Evolutionary conservation across 2,797 vertebrate genomes (phyloP).

Genomic region (Labroides dimidiatus): DNA sequence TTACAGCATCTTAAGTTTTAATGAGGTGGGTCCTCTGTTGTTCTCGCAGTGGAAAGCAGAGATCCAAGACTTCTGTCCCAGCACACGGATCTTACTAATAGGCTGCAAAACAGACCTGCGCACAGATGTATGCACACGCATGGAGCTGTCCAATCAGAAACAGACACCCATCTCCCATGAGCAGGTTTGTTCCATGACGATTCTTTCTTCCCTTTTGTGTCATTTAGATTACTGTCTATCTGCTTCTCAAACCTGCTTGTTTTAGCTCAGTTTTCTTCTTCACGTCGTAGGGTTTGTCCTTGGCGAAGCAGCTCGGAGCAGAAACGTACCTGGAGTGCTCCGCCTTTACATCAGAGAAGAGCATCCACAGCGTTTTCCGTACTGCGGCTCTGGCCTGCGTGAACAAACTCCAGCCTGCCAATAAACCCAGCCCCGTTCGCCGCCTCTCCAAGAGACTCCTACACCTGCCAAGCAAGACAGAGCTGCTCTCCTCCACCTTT

Average conservation of each 20-base stretch:
- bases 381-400: slow-evolving; percentile 88
- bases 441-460: slow-evolving; percentile 94
- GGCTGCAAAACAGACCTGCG: slow-evolving; percentile 95
- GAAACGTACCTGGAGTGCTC: slow-evolving; percentile 95
- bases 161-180: slow-evolving; percentile 92
- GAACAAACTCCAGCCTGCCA: slow-evolving; percentile 83
- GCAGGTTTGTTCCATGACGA: slow-evolving; percentile 83
- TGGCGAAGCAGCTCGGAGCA: slow-evolving; percentile 92
- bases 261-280: neutral
- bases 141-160: slow-evolving; percentile 95
- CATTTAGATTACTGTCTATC: slow-evolving; percentile 2
- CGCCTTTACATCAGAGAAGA: slow-evolving; percentile 95
- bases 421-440: slow-evolving; percentile 86
- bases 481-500: slow-evolving; percentile 92
- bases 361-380: slow-evolving; percentile 94
- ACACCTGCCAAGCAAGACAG: slow-evolving; percentile 90
- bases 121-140: slow-evolving; percentile 93
- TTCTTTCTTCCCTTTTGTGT: slow-evolving; percentile 2
- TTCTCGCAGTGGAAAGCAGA: slow-evolving; percentile 92
- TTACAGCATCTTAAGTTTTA: neutral
- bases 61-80: slow-evolving; percentile 94
- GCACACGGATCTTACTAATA: slow-evolving; percentile 91
- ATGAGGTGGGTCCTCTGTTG: neutral
- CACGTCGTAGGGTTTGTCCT: slow-evolving; percentile 84
- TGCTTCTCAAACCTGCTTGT: neutral